phyloP scores from a whole-genome alignment of 2,113 vertebrate genomes.

The Chelonoidis abingdonii region DNA sequence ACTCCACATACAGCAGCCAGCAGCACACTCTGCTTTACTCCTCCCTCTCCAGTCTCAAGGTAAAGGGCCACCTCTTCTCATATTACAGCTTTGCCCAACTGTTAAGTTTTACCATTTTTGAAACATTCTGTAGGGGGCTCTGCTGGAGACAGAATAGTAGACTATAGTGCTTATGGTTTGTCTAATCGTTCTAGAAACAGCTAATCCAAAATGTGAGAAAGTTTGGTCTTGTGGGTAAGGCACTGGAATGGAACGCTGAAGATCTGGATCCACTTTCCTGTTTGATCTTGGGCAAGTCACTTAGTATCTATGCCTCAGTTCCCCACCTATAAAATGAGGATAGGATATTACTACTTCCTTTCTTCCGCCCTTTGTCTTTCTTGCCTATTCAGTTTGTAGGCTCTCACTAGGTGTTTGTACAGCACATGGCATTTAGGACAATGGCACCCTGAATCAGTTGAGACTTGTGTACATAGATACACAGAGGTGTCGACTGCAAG shows the following conservation, averaged over 20 bases:
- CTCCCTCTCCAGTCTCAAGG: not conserved
- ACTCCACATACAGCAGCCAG: not conserved
- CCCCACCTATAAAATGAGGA: fast-evolving
- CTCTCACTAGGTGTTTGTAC: not conserved
- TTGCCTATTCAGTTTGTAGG: not conserved
- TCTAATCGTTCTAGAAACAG: not conserved
- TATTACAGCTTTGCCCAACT: not conserved
- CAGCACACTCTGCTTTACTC: fast-evolving
- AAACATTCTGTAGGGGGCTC: not conserved
- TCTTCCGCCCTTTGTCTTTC: not conserved
- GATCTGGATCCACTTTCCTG: not conserved
- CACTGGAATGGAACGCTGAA: not conserved
- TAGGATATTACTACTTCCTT: not conserved
- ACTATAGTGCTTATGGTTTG: not conserved
- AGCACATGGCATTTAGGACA: fast-evolving
- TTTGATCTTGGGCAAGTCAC: not conserved
- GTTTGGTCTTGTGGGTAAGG: not conserved
- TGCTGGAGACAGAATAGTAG: not conserved
- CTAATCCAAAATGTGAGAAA: not conserved
- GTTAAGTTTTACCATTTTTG: not conserved
- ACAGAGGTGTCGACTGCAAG: not conserved
- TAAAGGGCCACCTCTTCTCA: not conserved
- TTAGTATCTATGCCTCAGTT: not conserved
- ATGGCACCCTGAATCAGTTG: not conserved
- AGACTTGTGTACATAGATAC: not conserved